Evolutionary conservation across 2,797 vertebrate species (phyloP).

Genomic region (Octomys mimax): DNA sequence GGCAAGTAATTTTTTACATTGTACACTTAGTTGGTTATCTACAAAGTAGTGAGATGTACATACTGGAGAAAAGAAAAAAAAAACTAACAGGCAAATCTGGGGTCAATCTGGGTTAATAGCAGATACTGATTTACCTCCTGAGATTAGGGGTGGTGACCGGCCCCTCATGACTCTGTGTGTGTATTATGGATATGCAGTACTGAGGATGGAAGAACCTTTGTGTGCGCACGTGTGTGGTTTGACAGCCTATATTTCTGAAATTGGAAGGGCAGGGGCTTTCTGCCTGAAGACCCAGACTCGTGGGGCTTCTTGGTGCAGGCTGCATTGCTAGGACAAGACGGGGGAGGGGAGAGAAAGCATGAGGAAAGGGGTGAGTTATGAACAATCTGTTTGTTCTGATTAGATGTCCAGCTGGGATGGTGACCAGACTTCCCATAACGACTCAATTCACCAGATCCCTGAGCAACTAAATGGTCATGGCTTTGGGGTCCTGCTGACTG

Average conservation of each 20-base stretch:
- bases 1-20: slow-evolving; percentile 74
- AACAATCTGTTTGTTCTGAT: slow-evolving; percentile 72
- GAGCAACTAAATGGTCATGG: slow-evolving; percentile 59
- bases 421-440: slow-evolving; percentile 63
- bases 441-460: slow-evolving; percentile 72
- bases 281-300: background rate
- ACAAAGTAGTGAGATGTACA: slow-evolving; percentile 24
- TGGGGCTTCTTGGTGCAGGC: slow-evolving; percentile 21
- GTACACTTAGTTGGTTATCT: slow-evolving; percentile 70
- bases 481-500: slow-evolving; percentile 69
- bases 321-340: background rate
- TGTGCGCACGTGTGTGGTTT: background rate
- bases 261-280: background rate
- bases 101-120: slow-evolving; percentile 57
- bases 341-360: background rate
- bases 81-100: slow-evolving; percentile 2
- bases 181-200: background rate
- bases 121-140: slow-evolving; percentile 37
- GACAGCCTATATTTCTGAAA: background rate
- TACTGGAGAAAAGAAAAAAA: background rate
- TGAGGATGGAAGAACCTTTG: background rate
- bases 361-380: slow-evolving; percentile 32
- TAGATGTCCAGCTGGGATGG: slow-evolving; percentile 73
- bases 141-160: background rate
- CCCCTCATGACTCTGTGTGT: background rate